These are phyloP conservation scores for Rhingia rostrata DNA, from an alignment of 2,888 invertebrate species.

Conservation along the genomic window DNA sequence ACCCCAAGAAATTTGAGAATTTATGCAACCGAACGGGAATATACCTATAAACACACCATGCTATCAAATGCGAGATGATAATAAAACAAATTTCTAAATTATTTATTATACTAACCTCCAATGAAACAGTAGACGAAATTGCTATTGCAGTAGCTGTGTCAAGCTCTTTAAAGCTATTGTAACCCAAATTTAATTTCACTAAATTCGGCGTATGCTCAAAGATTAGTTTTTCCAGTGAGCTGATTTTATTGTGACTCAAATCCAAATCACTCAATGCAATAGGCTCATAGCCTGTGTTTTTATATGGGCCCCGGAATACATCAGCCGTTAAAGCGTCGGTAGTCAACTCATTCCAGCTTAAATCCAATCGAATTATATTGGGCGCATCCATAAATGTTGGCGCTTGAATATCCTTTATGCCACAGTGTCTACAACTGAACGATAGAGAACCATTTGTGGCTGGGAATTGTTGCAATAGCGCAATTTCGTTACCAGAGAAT, in stretches of 20 bases:
- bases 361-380: conserved; percentile 80
- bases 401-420: conserved; percentile 79
- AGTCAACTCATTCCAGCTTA: conserved; percentile 80
- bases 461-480: conserved; percentile 80
- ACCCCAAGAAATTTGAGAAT: too few species aligned
- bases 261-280: conserved; percentile 86
- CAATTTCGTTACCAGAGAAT: conserved; percentile 80
- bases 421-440: conserved; percentile 81
- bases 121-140: conserved; percentile 84
- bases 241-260: conserved; percentile 86
- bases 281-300: conserved; percentile 84
- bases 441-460: conserved; percentile 80
- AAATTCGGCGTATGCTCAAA: conserved; percentile 87
- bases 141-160: conserved; percentile 86
- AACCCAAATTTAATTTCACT: conserved; percentile 85
- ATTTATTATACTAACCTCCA: conserved; percentile 83
- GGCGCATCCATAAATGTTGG: conserved; percentile 81
- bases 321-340: conserved; percentile 86
- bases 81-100: neutral
- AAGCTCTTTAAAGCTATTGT: conserved; percentile 86
- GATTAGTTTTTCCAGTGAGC: conserved; percentile 85
- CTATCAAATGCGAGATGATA: too few species aligned
- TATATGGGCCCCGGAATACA: conserved; percentile 87
- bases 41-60: too few species aligned
- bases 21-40: too few species aligned